Evolutionary conservation across 2,113 vertebrate genomes (phyloP), one percentile per base, ranked within the genome.

Genomic region (Carollia perspicillata): DNA sequence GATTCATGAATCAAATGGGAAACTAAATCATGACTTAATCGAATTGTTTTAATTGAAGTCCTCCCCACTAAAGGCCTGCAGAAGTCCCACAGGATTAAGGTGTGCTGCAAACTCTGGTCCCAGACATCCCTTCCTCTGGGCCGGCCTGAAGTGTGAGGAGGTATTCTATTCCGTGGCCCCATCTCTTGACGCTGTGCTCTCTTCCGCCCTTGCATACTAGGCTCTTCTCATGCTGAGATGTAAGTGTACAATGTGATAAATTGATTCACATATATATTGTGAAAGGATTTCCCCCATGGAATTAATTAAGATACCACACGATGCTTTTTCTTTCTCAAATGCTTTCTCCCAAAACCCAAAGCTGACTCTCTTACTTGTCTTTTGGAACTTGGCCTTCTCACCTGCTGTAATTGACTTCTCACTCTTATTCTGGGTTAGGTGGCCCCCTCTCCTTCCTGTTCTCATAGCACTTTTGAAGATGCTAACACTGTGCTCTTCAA

Each of bases 1-100:
- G 18, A 77, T 91, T 80, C 30, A 23, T 93, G 55, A 78, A 8
- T 96, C 47, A 95, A 93, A 58, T 71, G 37, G 63, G 23, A 95
- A 95, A 77, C 8, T 79, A 77, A 93, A 53, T 85, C 37, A 74
- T 69, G 40, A 84, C 12, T 93, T 77, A 85, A 53, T 1, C 72
- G 37, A 49, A 53, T 69, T 51, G 7, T 79, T 92, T 92, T 78
- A 22, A 63, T 53, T 79, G 49, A 79, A 84, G 18, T 79, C 33
- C 47, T 90, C 42, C 26, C 55, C 4, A 10, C 6, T 7, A 58
- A 89, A 71, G 69, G 37, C 55, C 18, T 0, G 0, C 5, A 40
- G 44, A 93, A 68, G 47, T 51, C 35, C 40, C 26, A 87, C 14
- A 77, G 77, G 55, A 81, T 86, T 42, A 78, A 84, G 58, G 55